Conservation (phyloP, 2,797 vertebrate species). For the Mus minutoides region DNA sequence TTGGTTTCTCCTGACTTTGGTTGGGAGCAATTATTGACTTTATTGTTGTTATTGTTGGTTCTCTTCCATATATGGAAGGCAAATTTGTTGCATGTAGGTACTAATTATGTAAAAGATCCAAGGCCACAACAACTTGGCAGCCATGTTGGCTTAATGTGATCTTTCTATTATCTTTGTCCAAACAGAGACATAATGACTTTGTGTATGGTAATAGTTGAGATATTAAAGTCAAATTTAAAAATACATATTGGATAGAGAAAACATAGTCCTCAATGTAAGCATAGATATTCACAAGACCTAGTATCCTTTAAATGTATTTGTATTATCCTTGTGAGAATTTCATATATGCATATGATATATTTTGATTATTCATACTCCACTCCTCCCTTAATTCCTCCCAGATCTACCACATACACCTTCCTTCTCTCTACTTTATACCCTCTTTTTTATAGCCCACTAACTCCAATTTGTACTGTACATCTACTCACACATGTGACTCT, state of each 20-base stretch:
- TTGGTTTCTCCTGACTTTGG: neutral
- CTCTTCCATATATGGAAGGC: neutral
- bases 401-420: neutral
- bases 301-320: neutral
- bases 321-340: neutral
- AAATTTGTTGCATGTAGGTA: neutral
- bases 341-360: neutral
- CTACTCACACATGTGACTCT: neutral
- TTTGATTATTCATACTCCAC: neutral
- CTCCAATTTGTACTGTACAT: neutral
- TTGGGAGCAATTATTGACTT: neutral
- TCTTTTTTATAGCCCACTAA: neutral
- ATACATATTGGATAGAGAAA: neutral
- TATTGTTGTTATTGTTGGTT: neutral
- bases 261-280: neutral
- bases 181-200: neutral
- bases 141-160: neutral
- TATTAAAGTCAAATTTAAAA: conserved; percentile 29
- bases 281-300: neutral
- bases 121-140: neutral
- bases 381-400: neutral
- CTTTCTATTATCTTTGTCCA: neutral
- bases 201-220: neutral
- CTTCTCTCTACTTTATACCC: neutral
- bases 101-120: neutral